Conservation (phyloP, 2,113 vertebrate genomes). For the Lynx canadensis region DNA sequence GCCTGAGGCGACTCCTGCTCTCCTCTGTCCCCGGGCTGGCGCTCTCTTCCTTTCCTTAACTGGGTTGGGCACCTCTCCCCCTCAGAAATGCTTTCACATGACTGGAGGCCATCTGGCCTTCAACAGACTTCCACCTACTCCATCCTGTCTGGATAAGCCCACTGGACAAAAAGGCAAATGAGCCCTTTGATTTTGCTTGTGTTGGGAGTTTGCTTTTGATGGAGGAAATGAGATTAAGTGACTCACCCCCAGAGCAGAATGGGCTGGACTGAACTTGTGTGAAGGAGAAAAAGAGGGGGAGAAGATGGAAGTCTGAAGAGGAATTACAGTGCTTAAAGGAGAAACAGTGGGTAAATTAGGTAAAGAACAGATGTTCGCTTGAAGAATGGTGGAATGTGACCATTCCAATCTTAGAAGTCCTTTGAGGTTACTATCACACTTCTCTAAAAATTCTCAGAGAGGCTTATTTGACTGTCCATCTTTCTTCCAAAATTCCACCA, state of each 20-base stretch:
- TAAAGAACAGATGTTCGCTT: not conserved
- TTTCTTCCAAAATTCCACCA: not conserved
- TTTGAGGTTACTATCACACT: not conserved
- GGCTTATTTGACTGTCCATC: not conserved
- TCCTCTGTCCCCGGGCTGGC: not conserved
- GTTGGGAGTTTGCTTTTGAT: not conserved
- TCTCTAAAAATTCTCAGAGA: not conserved
- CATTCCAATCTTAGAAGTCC: not conserved
- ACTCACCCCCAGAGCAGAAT: not conserved
- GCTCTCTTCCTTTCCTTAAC: not conserved
- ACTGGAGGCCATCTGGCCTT: not conserved
- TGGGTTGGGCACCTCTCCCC: not conserved
- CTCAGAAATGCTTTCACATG: not conserved
- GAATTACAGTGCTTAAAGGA: not conserved
- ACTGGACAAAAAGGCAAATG: not conserved
- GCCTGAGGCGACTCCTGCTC: rapidly evolving
- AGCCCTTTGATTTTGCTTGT: not conserved
- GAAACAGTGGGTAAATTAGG: not conserved
- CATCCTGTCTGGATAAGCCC: not conserved
- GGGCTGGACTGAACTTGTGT: not conserved
- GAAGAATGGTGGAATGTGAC: not conserved
- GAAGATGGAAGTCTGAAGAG: not conserved
- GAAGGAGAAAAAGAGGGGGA: not conserved
- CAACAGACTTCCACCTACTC: not conserved
- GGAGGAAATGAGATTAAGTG: conserved; percentile 10